Evolutionary conservation across 2,113 vertebrate species (phyloP).

Genomic region (Setophaga coronata): DNA sequence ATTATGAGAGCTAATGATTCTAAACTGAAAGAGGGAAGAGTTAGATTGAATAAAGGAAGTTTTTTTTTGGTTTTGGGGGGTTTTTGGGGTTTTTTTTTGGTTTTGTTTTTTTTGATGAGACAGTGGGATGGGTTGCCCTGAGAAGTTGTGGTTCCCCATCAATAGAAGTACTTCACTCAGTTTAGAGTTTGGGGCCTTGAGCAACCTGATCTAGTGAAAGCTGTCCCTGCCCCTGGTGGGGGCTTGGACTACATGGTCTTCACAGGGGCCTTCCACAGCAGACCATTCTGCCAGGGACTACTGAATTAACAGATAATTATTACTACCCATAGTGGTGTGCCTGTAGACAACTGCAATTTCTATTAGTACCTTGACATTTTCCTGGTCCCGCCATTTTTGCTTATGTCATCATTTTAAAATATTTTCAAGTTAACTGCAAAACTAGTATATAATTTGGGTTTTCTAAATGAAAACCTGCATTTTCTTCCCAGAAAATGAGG

Average conservation of each 20-base stretch:
- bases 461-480: neutral
- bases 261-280: neutral
- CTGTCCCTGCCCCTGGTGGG: neutral
- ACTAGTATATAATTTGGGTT: neutral
- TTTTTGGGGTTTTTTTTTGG: no score
- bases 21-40: neutral
- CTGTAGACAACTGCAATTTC: neutral
- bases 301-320: neutral
- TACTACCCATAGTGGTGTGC: neutral
- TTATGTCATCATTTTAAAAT: neutral
- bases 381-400: neutral
- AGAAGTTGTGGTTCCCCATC: neutral
- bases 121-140: neutral
- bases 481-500: neutral
- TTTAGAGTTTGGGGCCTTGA: neutral
- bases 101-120: neutral
- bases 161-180: neutral
- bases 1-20: neutral
- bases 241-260: rapidly evolving
- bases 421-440: neutral
- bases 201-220: neutral
- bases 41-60: neutral
- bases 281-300: neutral
- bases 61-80: neutral
- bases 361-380: neutral